Evolutionary conservation across 2,888 invertebrate genomes (phyloP).

Genomic region (Limenitis camilla): DNA sequence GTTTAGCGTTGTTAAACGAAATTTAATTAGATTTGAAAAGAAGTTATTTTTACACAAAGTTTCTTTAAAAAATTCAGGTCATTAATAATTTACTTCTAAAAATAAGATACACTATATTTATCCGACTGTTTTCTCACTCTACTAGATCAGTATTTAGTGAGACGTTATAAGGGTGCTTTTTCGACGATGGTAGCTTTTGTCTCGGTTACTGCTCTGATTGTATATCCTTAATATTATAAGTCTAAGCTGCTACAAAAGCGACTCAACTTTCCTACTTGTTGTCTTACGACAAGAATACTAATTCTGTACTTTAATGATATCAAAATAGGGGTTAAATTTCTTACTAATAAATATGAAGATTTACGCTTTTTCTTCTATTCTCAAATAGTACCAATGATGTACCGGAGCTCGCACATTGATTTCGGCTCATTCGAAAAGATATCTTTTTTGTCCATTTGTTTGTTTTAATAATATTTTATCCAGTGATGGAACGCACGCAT

Average conservation of each 20-base stretch:
- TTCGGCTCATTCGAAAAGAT: conserved; percentile 71
- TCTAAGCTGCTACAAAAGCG: conserved; percentile 49
- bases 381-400: conserved; percentile 42
- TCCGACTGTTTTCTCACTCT: too few species aligned
- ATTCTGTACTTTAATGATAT: conserved; percentile 28
- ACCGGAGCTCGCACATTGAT: conserved; percentile 70
- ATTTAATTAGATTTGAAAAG: too few species aligned
- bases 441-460: conserved; percentile 72
- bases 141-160: too few species aligned
- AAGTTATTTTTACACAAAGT: too few species aligned
- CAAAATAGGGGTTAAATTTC: conserved; percentile 22
- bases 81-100: too few species aligned
- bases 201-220: too few species aligned
- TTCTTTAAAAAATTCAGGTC: too few species aligned
- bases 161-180: too few species aligned
- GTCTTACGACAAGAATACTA: conserved; percentile 31
- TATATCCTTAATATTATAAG: too few species aligned
- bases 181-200: too few species aligned
- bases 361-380: conserved; percentile 35
- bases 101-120: too few species aligned
- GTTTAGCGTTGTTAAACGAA: too few species aligned
- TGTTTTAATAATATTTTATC: conserved; percentile 75
- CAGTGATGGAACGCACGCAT: conserved; percentile 70
- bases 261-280: conserved; percentile 59
- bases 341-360: conserved; percentile 2